Evolutionary conservation across 2,888 invertebrate genomes (phyloP).

Genomic region (Pheosia gnoma): DNA sequence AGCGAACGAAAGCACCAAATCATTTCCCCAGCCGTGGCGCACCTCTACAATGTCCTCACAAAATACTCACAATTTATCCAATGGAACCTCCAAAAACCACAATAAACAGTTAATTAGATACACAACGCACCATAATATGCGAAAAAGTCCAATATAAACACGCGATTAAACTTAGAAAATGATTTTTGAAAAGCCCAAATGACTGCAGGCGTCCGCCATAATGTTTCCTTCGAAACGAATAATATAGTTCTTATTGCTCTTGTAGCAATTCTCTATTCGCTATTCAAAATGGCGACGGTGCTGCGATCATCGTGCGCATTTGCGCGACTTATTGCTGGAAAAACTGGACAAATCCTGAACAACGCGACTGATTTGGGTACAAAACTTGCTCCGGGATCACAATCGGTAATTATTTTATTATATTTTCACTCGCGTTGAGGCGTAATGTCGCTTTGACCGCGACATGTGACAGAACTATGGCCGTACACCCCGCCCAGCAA

Average conservation of each 20-base stretch:
- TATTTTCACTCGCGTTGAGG: slow-evolving; percentile 67
- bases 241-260: slow-evolving; percentile 85
- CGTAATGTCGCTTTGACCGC: slow-evolving; percentile 75
- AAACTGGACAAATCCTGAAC: slow-evolving; percentile 77
- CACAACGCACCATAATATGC: slow-evolving; percentile 82
- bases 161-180: slow-evolving; percentile 83
- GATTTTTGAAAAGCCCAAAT: slow-evolving; percentile 85
- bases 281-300: slow-evolving; percentile 85
- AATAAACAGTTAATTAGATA: slow-evolving; percentile 78
- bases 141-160: slow-evolving; percentile 84
- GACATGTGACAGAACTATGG: slow-evolving; percentile 83
- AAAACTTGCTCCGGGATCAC: slow-evolving; percentile 67
- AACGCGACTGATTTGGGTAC: slow-evolving; percentile 75
- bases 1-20: slow-evolving; percentile 83
- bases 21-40: slow-evolving; percentile 85
- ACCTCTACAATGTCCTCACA: slow-evolving; percentile 81
- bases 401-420: slow-evolving; percentile 81
- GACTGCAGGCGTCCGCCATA: slow-evolving; percentile 84
- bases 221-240: slow-evolving; percentile 85
- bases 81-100: slow-evolving; percentile 79
- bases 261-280: slow-evolving; percentile 84
- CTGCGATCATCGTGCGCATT: slow-evolving; percentile 81
- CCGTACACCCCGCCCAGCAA: slow-evolving; percentile 69
- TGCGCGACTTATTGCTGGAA: slow-evolving; percentile 78
- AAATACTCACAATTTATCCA: slow-evolving; percentile 82